Evolutionary conservation across 2,888 invertebrate genomes (phyloP).

Genomic region (Chesias legatella): DNA sequence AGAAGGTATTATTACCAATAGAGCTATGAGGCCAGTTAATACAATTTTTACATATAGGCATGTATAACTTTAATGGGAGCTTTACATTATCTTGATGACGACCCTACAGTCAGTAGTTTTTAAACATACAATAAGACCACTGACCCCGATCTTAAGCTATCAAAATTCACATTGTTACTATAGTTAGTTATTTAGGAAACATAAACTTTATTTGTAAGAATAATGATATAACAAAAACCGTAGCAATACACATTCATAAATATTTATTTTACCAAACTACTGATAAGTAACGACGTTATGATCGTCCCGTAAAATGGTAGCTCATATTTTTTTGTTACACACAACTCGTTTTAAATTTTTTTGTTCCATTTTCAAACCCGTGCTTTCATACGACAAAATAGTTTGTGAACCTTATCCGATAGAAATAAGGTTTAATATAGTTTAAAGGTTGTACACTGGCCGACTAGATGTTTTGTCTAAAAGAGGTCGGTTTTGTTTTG

Average conservation of each 20-base stretch:
- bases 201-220: too few species aligned
- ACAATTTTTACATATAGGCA: too few species aligned
- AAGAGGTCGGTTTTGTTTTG: slow-evolving; percentile 18
- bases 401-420: neutral
- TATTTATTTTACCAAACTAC: slow-evolving; percentile 26
- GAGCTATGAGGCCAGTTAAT: too few species aligned
- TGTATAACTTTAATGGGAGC: too few species aligned
- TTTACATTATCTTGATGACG: too few species aligned
- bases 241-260: slow-evolving; percentile 15
- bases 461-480: slow-evolving; percentile 5
- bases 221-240: too few species aligned
- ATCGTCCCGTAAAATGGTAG: slow-evolving; percentile 39
- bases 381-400: slow-evolving; percentile 1
- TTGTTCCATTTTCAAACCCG: slow-evolving; percentile 30
- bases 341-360: slow-evolving; percentile 45
- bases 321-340: slow-evolving; percentile 51
- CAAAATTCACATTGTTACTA: too few species aligned
- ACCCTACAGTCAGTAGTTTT: too few species aligned
- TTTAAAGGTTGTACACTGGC: neutral
- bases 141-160: too few species aligned
- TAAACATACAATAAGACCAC: too few species aligned
- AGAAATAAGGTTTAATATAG: slow-evolving; percentile 1
- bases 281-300: slow-evolving; percentile 41
- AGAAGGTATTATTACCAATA: too few species aligned
- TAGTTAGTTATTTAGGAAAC: too few species aligned